Conservation (phyloP, 2,113 vertebrate species). For the Asarcornis scutulata region DNA sequence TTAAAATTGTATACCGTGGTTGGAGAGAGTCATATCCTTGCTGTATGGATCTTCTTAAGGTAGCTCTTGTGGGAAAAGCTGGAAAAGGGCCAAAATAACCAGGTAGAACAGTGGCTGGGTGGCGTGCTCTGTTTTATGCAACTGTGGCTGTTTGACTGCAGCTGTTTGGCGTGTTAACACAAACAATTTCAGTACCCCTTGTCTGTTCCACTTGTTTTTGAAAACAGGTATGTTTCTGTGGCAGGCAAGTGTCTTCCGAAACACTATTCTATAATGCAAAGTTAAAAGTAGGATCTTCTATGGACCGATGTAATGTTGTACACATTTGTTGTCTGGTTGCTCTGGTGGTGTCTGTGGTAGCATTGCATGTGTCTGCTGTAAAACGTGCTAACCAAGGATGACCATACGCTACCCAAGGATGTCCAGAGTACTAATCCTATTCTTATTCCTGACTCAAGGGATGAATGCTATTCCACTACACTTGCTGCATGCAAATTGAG, state of each 20-base stretch:
- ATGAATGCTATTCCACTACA: not conserved
- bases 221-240: not conserved
- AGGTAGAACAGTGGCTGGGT: not conserved
- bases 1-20: not conserved
- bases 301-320: rapidly evolving
- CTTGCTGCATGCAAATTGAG: not conserved
- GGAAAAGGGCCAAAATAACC: not conserved
- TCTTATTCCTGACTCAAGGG: too few species aligned
- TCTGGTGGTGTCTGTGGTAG: not conserved
- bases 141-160: not conserved
- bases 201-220: not conserved
- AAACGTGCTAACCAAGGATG: not conserved
- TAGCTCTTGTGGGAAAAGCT: not conserved
- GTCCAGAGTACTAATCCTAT: not conserved
- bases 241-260: not conserved
- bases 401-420: not conserved
- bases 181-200: not conserved
- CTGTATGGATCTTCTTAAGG: not conserved
- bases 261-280: not conserved
- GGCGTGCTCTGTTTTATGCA: not conserved
- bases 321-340: rapidly evolving
- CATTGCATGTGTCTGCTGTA: not conserved
- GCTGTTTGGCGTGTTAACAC: not conserved
- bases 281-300: not conserved
- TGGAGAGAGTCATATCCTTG: not conserved